Conservation (phyloP, 2,797 vertebrate species). For the Delichon dasypus region DNA sequence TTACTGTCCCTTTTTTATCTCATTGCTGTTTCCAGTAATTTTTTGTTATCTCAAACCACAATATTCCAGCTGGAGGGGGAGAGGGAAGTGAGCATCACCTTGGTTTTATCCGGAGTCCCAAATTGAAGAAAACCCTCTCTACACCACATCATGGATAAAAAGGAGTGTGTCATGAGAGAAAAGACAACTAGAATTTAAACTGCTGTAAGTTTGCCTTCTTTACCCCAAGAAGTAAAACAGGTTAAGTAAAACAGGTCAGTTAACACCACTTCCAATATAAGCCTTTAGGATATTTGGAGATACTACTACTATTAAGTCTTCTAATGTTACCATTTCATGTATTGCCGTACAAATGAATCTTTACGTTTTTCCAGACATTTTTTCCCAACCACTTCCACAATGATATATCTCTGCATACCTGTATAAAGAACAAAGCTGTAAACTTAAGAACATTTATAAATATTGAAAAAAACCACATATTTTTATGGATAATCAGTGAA, state of each 20-base stretch:
- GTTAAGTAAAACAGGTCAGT: background rate
- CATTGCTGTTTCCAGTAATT: background rate
- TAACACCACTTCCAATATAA: background rate
- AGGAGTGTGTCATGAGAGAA: background rate
- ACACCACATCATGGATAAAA: background rate
- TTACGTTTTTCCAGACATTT: background rate
- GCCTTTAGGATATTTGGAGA: background rate
- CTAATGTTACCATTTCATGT: background rate
- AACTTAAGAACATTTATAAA: background rate
- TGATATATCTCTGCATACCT: background rate
- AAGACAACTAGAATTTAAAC: background rate
- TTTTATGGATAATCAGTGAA: background rate
- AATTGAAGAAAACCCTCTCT: background rate
- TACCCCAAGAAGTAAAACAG: background rate
- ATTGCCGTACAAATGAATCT: background rate
- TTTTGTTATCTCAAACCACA: background rate
- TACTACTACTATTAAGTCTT: background rate
- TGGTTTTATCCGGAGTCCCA: background rate
- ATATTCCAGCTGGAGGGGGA: background rate
- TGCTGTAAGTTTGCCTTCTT: background rate
- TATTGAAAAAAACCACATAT: rapidly evolving
- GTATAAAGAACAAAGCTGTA: background rate
- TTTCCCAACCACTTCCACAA: background rate
- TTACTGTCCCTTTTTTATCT: background rate
- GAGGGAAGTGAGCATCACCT: background rate